phyloP scores from a whole-genome alignment of 2,113 vertebrate genomes.

The Thalassarche chlororhynchos region DNA sequence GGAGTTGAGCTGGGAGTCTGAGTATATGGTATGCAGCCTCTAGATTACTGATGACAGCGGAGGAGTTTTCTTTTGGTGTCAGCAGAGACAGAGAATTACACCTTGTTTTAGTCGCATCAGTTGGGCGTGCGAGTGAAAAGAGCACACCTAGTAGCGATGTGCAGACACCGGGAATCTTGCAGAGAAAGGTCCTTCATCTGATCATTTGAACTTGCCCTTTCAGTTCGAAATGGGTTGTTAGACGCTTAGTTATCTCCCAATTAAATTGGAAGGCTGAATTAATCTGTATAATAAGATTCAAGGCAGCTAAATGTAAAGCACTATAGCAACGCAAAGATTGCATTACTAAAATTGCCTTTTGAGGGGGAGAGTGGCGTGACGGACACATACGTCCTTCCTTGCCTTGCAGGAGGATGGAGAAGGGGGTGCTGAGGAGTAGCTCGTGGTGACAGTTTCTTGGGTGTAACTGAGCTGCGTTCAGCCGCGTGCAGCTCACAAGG shows the following conservation, averaged over 20 bases:
- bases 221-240: neutral
- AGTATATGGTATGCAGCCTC: neutral
- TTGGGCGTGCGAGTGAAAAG: neutral
- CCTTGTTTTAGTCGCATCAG: neutral
- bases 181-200: neutral
- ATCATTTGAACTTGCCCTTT: neutral
- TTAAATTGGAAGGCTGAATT: neutral
- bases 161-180: neutral
- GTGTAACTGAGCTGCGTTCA: accelerated
- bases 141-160: neutral
- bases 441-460: neutral
- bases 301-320: neutral
- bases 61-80: neutral
- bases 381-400: neutral
- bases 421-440: neutral
- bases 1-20: neutral
- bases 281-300: neutral
- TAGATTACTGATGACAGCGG: neutral
- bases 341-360: neutral
- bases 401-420: neutral
- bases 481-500: neutral
- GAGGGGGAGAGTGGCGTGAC: neutral
- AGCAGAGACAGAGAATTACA: neutral
- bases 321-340: neutral
- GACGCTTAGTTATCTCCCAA: neutral